A percentile compares a stretch with the other conserved stretches of the same genome.
Conservation (phyloP, 2,888 invertebrate genomes). For the Parnassius smintheus region DNA sequence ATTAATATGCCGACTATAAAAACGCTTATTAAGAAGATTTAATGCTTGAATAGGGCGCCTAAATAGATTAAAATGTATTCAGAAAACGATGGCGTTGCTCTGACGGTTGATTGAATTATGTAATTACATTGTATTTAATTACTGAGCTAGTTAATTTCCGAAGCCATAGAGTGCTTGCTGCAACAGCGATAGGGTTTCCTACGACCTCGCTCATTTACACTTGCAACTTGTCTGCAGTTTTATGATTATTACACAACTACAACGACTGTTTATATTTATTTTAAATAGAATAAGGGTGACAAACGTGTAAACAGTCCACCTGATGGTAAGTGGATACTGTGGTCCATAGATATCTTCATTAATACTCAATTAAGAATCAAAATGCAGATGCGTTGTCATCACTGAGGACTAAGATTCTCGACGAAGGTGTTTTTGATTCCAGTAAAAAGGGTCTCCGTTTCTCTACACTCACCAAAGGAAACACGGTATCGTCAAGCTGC, state of each 20-base stretch:
- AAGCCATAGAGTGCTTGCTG: conserved; percentile 58
- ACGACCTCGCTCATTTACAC: conserved; percentile 72
- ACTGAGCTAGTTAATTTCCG: conserved; percentile 73
- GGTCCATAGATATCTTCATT: no score
- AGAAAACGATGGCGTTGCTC: conserved; percentile 23
- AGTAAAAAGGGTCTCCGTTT: no score
- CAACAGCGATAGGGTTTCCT: conserved; percentile 65
- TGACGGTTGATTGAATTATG: conserved; percentile 68
- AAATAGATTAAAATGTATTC: conserved; percentile 38
- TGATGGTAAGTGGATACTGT: no score
- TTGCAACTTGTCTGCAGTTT: conserved; percentile 65
- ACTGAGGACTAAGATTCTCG: no score
- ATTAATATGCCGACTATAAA: conserved; percentile 19
- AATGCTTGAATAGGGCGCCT: conserved; percentile 32
- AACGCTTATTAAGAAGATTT: conserved; percentile 24
- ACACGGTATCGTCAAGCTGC: no score
- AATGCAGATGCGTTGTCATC: no score
- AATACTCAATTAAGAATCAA: no score
- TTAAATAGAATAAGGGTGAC: no score
- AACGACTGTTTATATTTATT: conserved; percentile 22
- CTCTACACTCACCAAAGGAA: no score
- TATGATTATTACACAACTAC: conserved; percentile 32
- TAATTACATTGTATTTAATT: conserved; percentile 78
- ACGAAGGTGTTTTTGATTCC: no score
- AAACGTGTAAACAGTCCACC: no score